Evolutionary conservation across 2,113 vertebrate genomes (phyloP), one percentile per base, ranked within the genome.

Genomic region (Hirundichthys speculiger): DNA sequence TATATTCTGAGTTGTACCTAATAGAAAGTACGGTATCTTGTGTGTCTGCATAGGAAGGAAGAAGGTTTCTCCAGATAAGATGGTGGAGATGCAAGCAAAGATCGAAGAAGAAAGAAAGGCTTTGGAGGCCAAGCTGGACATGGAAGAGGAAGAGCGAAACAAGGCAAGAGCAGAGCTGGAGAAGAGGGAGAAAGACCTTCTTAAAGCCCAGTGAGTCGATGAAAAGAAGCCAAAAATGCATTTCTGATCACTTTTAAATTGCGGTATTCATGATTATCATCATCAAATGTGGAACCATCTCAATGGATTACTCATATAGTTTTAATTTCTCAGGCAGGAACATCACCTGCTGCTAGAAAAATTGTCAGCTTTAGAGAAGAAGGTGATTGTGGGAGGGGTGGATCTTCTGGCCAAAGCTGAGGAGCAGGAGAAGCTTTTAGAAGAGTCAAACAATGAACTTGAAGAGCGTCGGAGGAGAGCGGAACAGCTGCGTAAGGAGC

Each of bases 61-160:
- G 95, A 99, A 99, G 87, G 94, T 99, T 69, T 98, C 97, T 11
- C 94, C 96, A 34, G 96, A 96, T 88, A 98, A 99, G 86, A 99
- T 99, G 96, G 91, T 95, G 66, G 98, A 99, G 89, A 99, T 99
- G 97, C 98, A 99, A 90, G 96, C 96, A 3, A 98, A 96, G 83
- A 99, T 99, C 67, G 96, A 99, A 66, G 98, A 99, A 69, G 97
- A 99, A 83, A 93, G 95, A 80, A 98, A 96, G 84, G 96, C 94
- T 13, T 92, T 99, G 83, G 98, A 99, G 90, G 96, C 97, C 59
- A 98, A 99, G 72, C 93, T 99, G 57, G 98, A 99, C 83, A 99
- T 99, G 96, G 98, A 98, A 79, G 98, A 99, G 77, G 98, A 99
- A 86, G 98, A 99, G 88, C 93, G 97, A 84, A 99, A 99, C 90